phyloP scores from a whole-genome alignment of 92 coral and sea anemone genomes.

The Zoanthus gigantus region DNA sequence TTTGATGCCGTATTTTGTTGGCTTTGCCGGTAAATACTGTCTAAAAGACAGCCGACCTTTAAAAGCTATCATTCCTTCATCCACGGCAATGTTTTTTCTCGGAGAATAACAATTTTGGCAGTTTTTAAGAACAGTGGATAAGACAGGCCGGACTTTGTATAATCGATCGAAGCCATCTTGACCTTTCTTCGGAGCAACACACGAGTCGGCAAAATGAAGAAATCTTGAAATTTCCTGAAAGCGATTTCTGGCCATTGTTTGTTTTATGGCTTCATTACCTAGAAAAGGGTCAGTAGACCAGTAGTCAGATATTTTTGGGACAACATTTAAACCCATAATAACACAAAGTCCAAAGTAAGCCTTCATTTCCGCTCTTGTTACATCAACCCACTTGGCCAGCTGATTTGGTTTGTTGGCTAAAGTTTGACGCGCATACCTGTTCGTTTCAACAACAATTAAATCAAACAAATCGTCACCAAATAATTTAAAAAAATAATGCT shows the following conservation, averaged over 20 bases:
- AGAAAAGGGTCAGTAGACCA: constrained; percentile 61
- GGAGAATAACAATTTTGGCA: constrained; percentile 53
- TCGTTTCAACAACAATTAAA: constrained; percentile 50
- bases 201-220: constrained; percentile 65
- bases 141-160: constrained; percentile 18
- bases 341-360: constrained; percentile 52
- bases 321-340: constrained; percentile 11
- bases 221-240: constrained; percentile 53
- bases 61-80: constrained; percentile 75
- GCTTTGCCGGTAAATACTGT: constrained; percentile 73
- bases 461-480: constrained; percentile 49
- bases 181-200: constrained; percentile 52
- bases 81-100: constrained; percentile 64
- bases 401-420: constrained; percentile 8
- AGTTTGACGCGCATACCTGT: constrained; percentile 28
- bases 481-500: not conserved
- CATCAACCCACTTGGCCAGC: constrained; percentile 37
- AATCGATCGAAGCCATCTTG: not conserved
- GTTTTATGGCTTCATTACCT: constrained; percentile 64
- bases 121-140: constrained; percentile 45
- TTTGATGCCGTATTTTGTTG: constrained; percentile 71
- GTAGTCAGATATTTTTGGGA: constrained; percentile 50
- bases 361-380: constrained; percentile 17
- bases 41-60: constrained; percentile 68
- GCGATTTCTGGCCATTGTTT: constrained; percentile 62